Evolutionary conservation across 2,797 vertebrate genomes (phyloP), one percentile per base, ranked within the genome.

Genomic region (Propithecus perrieri): DNA sequence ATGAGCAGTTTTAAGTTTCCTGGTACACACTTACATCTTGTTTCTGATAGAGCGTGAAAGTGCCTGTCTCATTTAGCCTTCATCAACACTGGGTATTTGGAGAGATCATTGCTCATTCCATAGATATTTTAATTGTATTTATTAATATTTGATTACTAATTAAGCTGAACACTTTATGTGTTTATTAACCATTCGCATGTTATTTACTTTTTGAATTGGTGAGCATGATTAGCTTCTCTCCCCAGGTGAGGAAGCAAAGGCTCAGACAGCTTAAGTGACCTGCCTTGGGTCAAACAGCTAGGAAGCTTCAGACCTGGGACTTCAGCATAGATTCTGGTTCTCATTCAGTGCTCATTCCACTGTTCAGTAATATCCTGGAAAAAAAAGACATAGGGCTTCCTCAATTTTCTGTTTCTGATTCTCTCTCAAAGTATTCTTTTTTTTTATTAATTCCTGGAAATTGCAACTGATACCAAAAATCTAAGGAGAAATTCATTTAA

Each of bases 401-500:
- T 88, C 35, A 74, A n/a, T 65, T 71, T 85, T 96, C 65, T 91
- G 4, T 85, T 93, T 97, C 63, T 80, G 46, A 81, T 88, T 96
- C 65, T 89, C 35, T 89, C 33, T 91, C 38, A 87, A 63, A 22
- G 30, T n/a, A 71, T 43, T 33, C 50, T 72, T 48, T 95, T 65
- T 38, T 50, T 59, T 67, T 61, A 91, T 89, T 92, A 96, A 96
- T 98, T 97, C 92, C 81, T 97, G 15, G 85, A 97, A 97, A 96
- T 95, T 95, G 57, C 46, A 80, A 86, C 71, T 92, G 84, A 96
- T 95, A 91, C 53, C 12, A 88, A 79, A 96, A 92, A 81, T 86
- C 78, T 94, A 92, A 69, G 50, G 90, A 93, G 87, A 97, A 97
- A 95, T 95, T 96, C 96, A 76, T 92, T 93, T 72, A 96, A 95